Conservation (phyloP, 2,797 vertebrate genomes). For the Macropus fuliginosus region DNA sequence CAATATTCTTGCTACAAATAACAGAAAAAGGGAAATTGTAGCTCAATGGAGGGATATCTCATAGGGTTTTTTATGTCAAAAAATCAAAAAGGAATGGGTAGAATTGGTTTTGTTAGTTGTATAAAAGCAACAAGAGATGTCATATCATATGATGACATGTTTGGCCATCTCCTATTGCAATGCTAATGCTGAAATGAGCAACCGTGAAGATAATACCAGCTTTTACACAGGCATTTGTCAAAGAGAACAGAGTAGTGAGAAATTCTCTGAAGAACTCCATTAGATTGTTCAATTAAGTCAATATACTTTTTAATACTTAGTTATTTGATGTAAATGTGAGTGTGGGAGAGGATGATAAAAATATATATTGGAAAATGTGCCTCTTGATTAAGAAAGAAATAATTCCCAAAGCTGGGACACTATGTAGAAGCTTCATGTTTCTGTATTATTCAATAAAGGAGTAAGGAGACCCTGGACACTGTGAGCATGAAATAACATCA, state of each 20-base stretch:
- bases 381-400: neutral
- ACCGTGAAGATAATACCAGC: neutral
- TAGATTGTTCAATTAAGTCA: neutral
- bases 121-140: neutral
- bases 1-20: neutral
- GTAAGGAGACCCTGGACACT: neutral
- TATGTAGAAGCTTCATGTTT: neutral
- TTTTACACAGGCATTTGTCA: neutral
- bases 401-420: neutral
- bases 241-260: neutral
- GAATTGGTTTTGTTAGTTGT: neutral
- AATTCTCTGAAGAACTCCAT: neutral
- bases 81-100: neutral
- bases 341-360: neutral
- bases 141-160: neutral
- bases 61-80: neutral
- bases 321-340: neutral
- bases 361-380: neutral
- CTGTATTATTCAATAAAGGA: neutral
- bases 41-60: neutral
- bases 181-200: neutral
- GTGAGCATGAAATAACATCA: neutral
- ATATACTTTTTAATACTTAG: neutral
- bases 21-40: neutral
- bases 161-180: neutral